Conservation (phyloP, 2,888 invertebrate genomes). For the Mechanitis mazaeus region DNA sequence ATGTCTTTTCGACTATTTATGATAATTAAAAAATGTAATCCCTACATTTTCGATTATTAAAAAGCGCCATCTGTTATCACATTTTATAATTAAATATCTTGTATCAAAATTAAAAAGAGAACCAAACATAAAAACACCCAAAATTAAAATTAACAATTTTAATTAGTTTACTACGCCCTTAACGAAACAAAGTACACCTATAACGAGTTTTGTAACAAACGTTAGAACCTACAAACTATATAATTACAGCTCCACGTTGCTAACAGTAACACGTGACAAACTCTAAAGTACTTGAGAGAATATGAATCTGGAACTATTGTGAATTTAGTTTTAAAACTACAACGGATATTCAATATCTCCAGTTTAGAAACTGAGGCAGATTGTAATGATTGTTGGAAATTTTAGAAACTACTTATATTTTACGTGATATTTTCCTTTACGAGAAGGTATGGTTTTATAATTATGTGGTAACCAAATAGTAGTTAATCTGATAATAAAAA, state of each 20-base stretch:
- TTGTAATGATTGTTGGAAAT: too few relatives aligned
- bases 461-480: too few relatives aligned
- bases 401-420: too few relatives aligned
- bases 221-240: constrained; percentile 3
- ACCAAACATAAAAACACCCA: neutral
- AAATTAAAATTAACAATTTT: neutral
- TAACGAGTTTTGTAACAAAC: constrained; percentile 3
- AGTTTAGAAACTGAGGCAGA: neutral
- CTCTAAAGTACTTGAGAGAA: neutral
- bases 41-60: too few relatives aligned
- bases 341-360: constrained; percentile 1
- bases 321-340: neutral
- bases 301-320: neutral
- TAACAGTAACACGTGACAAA: constrained; percentile 1
- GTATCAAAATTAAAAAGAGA: neutral
- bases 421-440: too few relatives aligned
- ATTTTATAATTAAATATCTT: too few relatives aligned
- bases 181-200: constrained; percentile 4
- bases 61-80: too few relatives aligned
- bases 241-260: neutral
- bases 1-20: too few relatives aligned
- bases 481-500: too few relatives aligned
- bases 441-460: too few relatives aligned
- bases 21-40: too few relatives aligned
- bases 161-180: constrained; percentile 4